These are phyloP conservation scores for Ardeotis arabs DNA, from an alignment of 2,113 vertebrate species.

Conservation along the genomic window DNA sequence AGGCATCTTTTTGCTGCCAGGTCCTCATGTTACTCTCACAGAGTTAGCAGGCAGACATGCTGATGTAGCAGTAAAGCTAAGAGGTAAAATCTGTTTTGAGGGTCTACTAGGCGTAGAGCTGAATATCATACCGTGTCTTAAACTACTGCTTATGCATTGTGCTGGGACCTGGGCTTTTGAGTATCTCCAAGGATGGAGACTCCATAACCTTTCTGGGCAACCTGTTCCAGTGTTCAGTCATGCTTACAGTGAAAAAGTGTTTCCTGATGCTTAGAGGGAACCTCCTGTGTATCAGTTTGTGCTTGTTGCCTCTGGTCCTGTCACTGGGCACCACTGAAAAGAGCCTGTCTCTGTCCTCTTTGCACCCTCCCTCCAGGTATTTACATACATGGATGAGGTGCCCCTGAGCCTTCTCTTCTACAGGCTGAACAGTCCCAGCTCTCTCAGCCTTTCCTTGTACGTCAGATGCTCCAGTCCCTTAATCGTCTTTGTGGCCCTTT, in stretches of 20 bases:
- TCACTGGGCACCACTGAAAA: too few species aligned
- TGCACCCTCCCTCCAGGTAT: too few species aligned
- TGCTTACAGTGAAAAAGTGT: background rate
- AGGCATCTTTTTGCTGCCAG: background rate
- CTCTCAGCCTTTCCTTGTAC: too few species aligned
- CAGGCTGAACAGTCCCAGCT: too few species aligned
- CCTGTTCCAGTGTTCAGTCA: background rate
- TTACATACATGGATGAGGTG: too few species aligned
- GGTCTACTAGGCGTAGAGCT: background rate
- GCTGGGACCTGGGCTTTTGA: background rate
- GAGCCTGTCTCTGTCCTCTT: too few species aligned
- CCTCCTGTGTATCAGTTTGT: background rate
- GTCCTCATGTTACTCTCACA: background rate
- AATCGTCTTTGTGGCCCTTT: too few species aligned
- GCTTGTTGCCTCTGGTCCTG: background rate
- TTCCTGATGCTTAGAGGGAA: background rate
- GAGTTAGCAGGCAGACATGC: rapidly evolving
- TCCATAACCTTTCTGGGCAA: background rate
- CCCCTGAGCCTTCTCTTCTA: too few species aligned
- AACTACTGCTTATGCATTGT: rapidly evolving
- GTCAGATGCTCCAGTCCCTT: too few species aligned
- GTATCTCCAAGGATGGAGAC: background rate
- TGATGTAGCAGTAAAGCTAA: background rate
- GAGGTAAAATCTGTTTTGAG: background rate
- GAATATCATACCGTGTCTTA: background rate